These are phyloP conservation scores for Daboia siamensis DNA, from an alignment of 2,113 vertebrate genomes.

Conservation along the genomic window DNA sequence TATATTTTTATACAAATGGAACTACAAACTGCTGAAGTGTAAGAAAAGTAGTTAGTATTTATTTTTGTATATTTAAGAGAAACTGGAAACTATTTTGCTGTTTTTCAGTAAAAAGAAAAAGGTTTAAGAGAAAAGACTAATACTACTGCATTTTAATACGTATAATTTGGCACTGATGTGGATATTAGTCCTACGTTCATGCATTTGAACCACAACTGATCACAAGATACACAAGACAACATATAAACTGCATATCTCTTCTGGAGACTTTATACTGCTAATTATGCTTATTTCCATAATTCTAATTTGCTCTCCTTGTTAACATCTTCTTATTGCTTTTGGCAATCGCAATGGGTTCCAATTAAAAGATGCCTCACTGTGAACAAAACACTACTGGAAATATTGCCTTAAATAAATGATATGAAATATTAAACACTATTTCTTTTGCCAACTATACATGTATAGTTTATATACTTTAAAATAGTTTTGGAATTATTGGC, in stretches of 20 bases:
- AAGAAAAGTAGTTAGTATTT: neutral
- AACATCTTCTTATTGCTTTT: neutral
- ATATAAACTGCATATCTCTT: fast-evolving
- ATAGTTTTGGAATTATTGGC: neutral
- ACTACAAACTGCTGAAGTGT: neutral
- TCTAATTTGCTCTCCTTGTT: neutral
- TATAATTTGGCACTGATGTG: neutral
- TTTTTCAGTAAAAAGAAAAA: neutral
- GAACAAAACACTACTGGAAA: constrained; percentile 30
- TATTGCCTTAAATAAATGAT: constrained; percentile 15
- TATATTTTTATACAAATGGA: neutral
- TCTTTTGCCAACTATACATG: constrained; percentile 38
- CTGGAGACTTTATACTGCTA: neutral
- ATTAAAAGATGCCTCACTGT: constrained; percentile 23
- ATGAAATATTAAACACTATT: constrained; percentile 27
- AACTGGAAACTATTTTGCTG: neutral
- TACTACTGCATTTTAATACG: neutral
- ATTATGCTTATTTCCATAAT: neutral
- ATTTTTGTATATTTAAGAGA: neutral
- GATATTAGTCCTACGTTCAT: neutral
- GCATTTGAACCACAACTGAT: neutral
- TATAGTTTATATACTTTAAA: too few species aligned
- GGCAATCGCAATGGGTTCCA: constrained; percentile 24
- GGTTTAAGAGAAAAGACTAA: neutral
- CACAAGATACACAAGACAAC: neutral